A percentile compares a stretch with the other conserved stretches of the same genome.
These are phyloP conservation scores for Microcebus lehilahytsara DNA, from an alignment of 2,113 vertebrate species.

Conservation along the genomic window DNA sequence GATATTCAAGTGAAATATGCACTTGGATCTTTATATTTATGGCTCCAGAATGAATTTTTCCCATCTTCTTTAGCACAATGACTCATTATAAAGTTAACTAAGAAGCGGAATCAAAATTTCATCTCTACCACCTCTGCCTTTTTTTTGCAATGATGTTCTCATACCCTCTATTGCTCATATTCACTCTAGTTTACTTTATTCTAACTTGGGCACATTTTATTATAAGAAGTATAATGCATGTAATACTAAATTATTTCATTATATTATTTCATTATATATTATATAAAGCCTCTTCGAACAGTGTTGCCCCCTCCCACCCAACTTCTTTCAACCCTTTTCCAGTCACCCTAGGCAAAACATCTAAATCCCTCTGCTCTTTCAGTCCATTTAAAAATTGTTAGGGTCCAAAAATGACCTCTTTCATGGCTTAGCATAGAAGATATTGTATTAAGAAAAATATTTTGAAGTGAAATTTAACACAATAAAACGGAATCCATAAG, in stretches of 20 bases:
- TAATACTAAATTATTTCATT: constrained; percentile 33
- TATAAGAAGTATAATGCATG: background rate
- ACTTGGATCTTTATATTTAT: constrained; percentile 7
- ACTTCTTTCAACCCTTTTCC: constrained; percentile 32
- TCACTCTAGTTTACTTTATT: constrained; percentile 32
- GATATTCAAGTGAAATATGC: constrained; percentile 28
- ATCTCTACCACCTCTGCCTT: background rate
- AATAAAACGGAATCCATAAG: background rate
- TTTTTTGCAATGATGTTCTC: background rate
- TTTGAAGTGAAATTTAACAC: constrained; percentile 38
- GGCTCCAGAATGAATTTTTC: constrained; percentile 4
- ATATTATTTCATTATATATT: constrained; percentile 13
- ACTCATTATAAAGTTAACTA: background rate
- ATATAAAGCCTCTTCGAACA: background rate
- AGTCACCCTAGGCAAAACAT: background rate
- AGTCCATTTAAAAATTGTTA: constrained; percentile 32
- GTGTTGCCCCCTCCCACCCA: background rate
- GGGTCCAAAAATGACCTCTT: constrained; percentile 11
- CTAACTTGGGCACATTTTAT: constrained; percentile 27
- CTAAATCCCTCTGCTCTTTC: background rate
- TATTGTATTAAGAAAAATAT: background rate
- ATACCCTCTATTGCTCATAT: background rate
- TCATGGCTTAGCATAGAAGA: background rate
- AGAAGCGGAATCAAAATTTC: constrained; percentile 44
- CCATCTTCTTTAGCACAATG: background rate